Evolutionary conservation across 2,113 vertebrate species (phyloP), one percentile per base, ranked within the genome.

Genomic region (Bubo bubo): DNA sequence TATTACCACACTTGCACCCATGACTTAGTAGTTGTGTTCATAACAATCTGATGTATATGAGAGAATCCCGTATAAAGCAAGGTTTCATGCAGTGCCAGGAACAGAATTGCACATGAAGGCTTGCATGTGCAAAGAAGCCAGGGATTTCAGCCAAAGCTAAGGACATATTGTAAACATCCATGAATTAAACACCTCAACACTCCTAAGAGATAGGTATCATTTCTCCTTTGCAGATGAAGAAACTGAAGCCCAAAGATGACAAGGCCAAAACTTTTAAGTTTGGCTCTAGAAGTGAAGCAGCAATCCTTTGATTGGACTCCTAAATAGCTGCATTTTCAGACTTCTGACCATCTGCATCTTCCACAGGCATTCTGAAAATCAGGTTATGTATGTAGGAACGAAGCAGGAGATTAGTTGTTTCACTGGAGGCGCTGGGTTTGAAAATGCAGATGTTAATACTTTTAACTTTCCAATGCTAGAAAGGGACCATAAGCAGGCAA

Each of bases 101-200:
- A 56, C 34, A 49, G 70, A 79, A 62, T 56, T 15, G 3, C 72
- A 79, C 27, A 26, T 47, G 55, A 84, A 94, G 66, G 17, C 35
- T 79, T 68, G 32, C 4, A 0, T 58, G 15, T 72, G 77, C 83
- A 84, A 81, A 91, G 53, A 75, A 81, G 91, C 83, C 94, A 97
- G 89, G 71, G 91, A 87, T 93, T 90, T 89, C 73, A 68, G 76
- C 77, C 89, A 94, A 90, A 83, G 26, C n/a, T 76, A 85, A 95
- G 81, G 63, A 64, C 70, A 41, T 79, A 56, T 17, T 79, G 66
- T 64, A 95, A 95, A 88, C 66, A 95, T 81, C 50, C 58, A 82
- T 82, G 35, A 86, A 93, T 82, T 82, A 85, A 91, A 72, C 70
- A 79, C 84, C 84, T 97, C 84, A 43, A 28, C 11, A 68, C 5